Base-by-base conservation (phyloP, 2,113 vertebrate species). In the Microcebus griseorufus region DNA sequence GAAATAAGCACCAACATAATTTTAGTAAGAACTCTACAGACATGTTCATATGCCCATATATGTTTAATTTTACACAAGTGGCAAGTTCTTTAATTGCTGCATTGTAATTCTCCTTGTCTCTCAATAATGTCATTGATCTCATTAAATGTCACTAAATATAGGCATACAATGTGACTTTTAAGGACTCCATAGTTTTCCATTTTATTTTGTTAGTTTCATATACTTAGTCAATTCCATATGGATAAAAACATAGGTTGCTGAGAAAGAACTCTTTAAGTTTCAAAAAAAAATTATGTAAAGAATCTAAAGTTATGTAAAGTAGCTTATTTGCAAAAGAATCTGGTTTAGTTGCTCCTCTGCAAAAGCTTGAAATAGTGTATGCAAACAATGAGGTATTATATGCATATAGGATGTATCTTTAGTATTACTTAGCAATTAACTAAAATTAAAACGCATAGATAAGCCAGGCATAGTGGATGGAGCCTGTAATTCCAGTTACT, bases 221-320 rank as follows among this genome's bases (percentile, higher is more conserved):
- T 73, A 82, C 62, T 95, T 92, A 86, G 58, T 65, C 58, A 92
- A 79, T 95, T 81, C 65, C 96, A 92, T 90, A 48, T 90, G 65
- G 94, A 90, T 70, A 32, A 51, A 97, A 93, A 94, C 94, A 97
- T 48, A 96, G 34, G 55, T 75, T 96, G 60, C 65, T 92, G 70
- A 92, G 76, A 93, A 90, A 94, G 18, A 92, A 78, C 75, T 51
- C 90, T 96, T 95, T 94, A 83, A 93, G 64, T 88, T 90, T 82
- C 76, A 84, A 94, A 90, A 94, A 55, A 88, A 90, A 78, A 51
- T 94, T 97, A 96, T 51, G 32, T 96, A 94, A 94, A 96, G 48
- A 89, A 89, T 95, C 3, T 88, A 58, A 93, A 95, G 58, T 95
- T 96, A 96, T 96, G n/a, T 95, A 92, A 96, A 96, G 76, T 79